Percentiles rank a stretch among this genome's conserved stretches.
Evolutionary conservation across 1,140 invertebrate species (phyloP).

Genomic region (Euglossa dilemma): DNA sequence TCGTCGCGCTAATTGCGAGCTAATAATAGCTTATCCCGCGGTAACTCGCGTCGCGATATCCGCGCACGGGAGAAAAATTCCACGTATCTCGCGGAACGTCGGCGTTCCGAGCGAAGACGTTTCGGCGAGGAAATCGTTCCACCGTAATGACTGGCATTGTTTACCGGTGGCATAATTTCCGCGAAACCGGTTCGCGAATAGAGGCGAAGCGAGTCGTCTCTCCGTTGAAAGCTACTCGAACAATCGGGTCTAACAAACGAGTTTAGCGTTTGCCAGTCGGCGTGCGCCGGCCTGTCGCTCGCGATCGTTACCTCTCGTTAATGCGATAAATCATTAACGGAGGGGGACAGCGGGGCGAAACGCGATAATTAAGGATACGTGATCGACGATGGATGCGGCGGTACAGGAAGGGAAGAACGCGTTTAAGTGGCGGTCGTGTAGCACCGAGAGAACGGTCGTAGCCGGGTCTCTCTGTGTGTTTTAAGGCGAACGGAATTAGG

Average conservation of each 20-base stretch:
- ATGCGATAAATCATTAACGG: background rate
- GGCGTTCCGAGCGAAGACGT: too few species aligned
- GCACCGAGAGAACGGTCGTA: background rate
- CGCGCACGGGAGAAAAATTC: background rate
- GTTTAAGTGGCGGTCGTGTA: constrained; percentile 4
- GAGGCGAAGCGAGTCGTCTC: background rate
- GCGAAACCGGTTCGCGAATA: background rate
- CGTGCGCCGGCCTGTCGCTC: too few species aligned
- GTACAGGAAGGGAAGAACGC: background rate
- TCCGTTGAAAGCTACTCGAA: background rate
- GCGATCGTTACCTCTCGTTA: background rate
- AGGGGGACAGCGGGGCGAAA: background rate
- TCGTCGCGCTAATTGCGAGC: constrained; percentile 38
- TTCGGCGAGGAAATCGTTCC: background rate
- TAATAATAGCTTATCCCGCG: constrained; percentile 38
- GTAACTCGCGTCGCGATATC: background rate
- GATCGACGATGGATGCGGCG: background rate
- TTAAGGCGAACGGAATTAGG: constrained; percentile 63
- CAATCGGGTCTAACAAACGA: background rate
- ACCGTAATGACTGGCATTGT: background rate
- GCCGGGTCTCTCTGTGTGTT: constrained; percentile 50
- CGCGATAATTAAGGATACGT: constrained; percentile 27
- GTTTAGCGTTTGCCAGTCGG: background rate
- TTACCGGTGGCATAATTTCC: background rate
- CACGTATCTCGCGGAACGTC: too few species aligned